Conservation (phyloP, 2,888 invertebrate genomes). For the Hirtodrosophila alboralis region DNA sequence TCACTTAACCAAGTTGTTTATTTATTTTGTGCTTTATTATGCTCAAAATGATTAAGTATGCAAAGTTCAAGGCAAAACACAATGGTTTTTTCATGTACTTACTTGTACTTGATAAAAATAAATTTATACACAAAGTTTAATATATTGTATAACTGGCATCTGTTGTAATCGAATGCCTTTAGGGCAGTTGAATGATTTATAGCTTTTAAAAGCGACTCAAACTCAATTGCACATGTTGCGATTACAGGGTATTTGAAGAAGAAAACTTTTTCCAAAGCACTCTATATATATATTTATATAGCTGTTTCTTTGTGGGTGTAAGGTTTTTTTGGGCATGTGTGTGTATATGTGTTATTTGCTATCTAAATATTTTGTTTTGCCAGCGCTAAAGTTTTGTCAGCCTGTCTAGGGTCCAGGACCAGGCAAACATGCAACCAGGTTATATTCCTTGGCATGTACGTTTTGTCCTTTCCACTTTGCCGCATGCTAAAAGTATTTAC, state of each 20-base stretch:
- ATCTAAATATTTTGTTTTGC: constrained; percentile 74
- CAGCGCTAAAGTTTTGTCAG: constrained; percentile 68
- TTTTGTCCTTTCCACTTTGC: constrained; percentile 51
- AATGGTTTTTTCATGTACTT: constrained; percentile 11
- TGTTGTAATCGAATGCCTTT: constrained; percentile 9
- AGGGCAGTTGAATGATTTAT: constrained; percentile 42
- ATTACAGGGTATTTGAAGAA: constrained; percentile 51
- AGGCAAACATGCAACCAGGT: constrained; percentile 26
- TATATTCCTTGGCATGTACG: constrained; percentile 17
- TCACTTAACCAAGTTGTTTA: too few species aligned
- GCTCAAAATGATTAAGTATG: constrained; percentile 9
- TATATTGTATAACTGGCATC: constrained; percentile 13
- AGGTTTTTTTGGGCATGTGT: constrained; percentile 14
- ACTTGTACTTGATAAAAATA: constrained; percentile 1
- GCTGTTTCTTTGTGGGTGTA: constrained; percentile 10
- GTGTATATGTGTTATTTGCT: constrained; percentile 43
- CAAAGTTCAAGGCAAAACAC: constrained; percentile 14
- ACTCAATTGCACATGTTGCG: constrained; percentile 16
- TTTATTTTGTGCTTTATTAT: not conserved
- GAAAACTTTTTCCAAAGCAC: constrained; percentile 34
- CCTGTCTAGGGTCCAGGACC: constrained; percentile 23
- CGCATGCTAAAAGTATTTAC: constrained; percentile 75
- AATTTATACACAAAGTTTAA: constrained; percentile 22
- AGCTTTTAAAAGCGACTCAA: constrained; percentile 12
- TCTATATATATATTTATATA: constrained; percentile 1